Evolutionary conservation across 2,113 vertebrate genomes (phyloP).

Genomic region (Boleophthalmus pectinirostris): DNA sequence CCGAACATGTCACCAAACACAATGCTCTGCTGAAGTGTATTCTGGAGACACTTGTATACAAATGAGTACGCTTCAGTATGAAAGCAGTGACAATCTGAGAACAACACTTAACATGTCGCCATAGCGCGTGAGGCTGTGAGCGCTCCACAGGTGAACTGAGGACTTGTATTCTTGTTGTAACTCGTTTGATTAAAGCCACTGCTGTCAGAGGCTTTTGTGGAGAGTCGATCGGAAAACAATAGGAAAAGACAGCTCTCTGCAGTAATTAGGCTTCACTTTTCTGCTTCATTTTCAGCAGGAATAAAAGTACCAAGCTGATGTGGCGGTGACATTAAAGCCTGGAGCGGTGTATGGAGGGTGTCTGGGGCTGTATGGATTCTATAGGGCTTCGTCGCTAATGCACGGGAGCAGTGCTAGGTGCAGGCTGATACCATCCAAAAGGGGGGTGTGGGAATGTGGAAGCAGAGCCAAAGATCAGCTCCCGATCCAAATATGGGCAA

Average conservation of each 20-base stretch:
- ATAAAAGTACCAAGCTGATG: not conserved
- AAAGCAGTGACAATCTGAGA: not conserved
- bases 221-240: constrained; percentile 1
- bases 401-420: not conserved
- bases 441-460: constrained; percentile 4
- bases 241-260: not conserved
- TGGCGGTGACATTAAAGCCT: not conserved
- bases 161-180: not conserved
- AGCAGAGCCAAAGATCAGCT: constrained; percentile 19
- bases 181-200: not conserved
- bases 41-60: not conserved
- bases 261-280: not conserved
- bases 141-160: not conserved
- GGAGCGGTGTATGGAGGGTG: not conserved
- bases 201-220: not conserved
- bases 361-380: not conserved
- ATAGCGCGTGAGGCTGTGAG: not conserved
- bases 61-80: not conserved
- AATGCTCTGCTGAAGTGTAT: not conserved
- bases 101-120: not conserved
- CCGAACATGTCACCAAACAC: not conserved
- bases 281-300: not conserved
- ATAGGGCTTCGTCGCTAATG: not conserved
- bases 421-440: constrained; percentile 1
- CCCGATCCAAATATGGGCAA: constrained; percentile 15